Percentiles rank a stretch among this genome's conserved stretches.
phyloP scores from a whole-genome alignment of 2,113 vertebrate species.

The Motacilla alba region DNA sequence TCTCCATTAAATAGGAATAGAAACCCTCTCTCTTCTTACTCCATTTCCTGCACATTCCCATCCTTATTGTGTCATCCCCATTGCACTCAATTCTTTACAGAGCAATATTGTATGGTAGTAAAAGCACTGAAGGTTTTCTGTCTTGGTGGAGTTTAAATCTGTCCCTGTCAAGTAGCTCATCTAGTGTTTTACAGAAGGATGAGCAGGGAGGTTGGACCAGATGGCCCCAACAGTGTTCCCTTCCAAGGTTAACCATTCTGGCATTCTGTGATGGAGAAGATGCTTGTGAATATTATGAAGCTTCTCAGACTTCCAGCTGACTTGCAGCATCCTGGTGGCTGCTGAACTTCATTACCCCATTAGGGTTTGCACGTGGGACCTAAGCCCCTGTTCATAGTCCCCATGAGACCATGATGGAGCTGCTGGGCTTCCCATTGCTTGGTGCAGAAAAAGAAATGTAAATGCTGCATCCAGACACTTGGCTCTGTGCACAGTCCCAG shows the following conservation, averaged over 20 bases:
- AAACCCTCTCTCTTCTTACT: neutral
- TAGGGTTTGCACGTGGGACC: neutral
- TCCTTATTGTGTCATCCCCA: neutral
- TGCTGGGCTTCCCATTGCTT: neutral
- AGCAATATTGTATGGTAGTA: neutral
- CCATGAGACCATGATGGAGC: neutral
- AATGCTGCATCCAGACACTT: neutral
- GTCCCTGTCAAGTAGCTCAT: neutral
- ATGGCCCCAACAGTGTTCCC: neutral
- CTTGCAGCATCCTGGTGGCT: neutral
- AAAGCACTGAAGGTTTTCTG: neutral
- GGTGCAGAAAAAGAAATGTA: neutral
- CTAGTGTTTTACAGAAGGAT: neutral
- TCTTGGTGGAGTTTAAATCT: neutral
- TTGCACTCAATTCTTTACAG: neutral
- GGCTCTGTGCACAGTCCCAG: neutral
- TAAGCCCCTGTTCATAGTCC: neutral
- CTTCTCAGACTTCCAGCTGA: neutral
- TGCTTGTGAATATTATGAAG: neutral
- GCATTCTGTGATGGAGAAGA: neutral
- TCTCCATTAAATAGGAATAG: neutral
- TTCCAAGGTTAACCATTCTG: neutral
- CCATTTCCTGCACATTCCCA: neutral
- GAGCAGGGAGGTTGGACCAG: neutral
- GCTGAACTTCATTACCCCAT: neutral